Base-by-base conservation (phyloP, 2,888 invertebrate genomes). In the Monoplex corrugatus region DNA sequence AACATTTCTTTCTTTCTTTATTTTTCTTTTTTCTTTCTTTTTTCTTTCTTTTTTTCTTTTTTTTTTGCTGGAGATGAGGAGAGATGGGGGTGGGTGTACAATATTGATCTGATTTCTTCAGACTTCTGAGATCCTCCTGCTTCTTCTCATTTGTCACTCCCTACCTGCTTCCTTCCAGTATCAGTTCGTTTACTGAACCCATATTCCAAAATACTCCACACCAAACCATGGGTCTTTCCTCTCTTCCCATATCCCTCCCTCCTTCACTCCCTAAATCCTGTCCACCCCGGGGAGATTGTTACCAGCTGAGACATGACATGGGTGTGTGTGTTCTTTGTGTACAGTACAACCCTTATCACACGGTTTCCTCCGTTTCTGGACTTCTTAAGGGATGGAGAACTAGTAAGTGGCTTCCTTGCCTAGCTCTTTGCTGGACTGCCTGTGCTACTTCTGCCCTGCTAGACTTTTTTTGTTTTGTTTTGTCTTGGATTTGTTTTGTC, bases 361-460 rank as follows among this genome's bases (percentile, higher is more conserved):
- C 98, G 10, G 98, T 98, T 89, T 97, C 98, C 92, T 98, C 97
- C 23, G 97, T 97, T 40, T 98, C 98, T 94, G 97, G 98, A 40
- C 97, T 97, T 91, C 97, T 97, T 0, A 98, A 98, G 93, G 97
- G 98, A 5, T 98, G 98, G 97, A 97, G 97, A 90, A 97, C 98
- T 91, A 97, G 97, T 50, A 95, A 92, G 92, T 92, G 72, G 40
- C 16, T 38, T 35, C 63, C 38, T 75, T 28, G 32, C 78, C n/a
- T 38, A 35, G 38, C 78, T 40, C 78, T 32, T 72, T 72, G 13
- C 72, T 72, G 32, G 8, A 5, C 38, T 75, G 35, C 68, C 35
- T 19, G 16, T 40, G 38, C 38, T 38, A 19, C 38, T 78, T 10
- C 38, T 75, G 80, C 35, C 38, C 19, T 23, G 80, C 80, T 38